A percentile compares a stretch with the other conserved stretches of the same genome.
phyloP scores from a whole-genome alignment of 1,140 invertebrate species.

The Leguminivora glycinivorella region DNA sequence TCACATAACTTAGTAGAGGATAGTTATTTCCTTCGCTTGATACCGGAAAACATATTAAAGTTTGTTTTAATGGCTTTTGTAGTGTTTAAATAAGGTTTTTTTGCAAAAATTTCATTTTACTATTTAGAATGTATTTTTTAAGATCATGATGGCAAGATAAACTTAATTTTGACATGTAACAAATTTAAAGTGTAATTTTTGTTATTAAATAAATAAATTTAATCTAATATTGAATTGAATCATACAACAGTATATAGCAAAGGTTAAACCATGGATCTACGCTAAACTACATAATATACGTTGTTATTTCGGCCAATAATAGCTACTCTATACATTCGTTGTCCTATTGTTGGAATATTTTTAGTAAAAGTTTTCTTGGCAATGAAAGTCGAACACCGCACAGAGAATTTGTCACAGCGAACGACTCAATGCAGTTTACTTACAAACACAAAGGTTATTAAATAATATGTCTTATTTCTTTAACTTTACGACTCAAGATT shows the following conservation, averaged over 20 bases:
- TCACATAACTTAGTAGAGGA: not conserved
- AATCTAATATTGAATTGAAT: too few relatives aligned
- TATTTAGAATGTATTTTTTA: too few relatives aligned
- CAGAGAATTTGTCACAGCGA: constrained; percentile 45
- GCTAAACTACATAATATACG: not conserved
- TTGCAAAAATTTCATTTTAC: too few relatives aligned
- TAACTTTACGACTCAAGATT: not conserved
- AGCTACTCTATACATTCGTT: not conserved
- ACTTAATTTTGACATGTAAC: too few relatives aligned
- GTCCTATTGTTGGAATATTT: constrained; percentile 31
- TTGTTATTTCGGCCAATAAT: not conserved
- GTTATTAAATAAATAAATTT: too few relatives aligned
- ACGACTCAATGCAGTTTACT: constrained; percentile 19
- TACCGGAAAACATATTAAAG: not conserved
- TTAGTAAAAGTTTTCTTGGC: constrained; percentile 40
- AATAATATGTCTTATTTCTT: not conserved
- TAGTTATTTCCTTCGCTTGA: constrained; percentile 4
- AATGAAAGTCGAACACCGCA: constrained; percentile 40
- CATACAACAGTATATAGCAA: too few relatives aligned
- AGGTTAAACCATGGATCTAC: too few relatives aligned
- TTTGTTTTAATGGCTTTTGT: not conserved
- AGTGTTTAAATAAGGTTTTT: not conserved
- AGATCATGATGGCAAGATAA: too few relatives aligned
- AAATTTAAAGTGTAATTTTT: too few relatives aligned
- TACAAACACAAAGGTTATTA: not conserved